phyloP scores from a whole-genome alignment of 2,797 vertebrate genomes.

The Glyptemys insculpta region DNA sequence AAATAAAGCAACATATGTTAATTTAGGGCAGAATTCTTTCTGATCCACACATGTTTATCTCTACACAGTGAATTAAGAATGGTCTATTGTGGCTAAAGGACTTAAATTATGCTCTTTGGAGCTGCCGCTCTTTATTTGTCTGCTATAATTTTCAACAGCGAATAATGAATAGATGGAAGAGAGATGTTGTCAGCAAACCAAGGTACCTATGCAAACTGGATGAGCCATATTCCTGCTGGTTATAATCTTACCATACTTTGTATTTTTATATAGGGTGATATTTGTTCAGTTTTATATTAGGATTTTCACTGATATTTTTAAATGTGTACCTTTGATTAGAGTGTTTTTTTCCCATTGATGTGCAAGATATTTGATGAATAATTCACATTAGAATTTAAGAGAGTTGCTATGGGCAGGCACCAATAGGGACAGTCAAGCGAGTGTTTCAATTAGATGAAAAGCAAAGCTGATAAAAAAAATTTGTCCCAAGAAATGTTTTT shows the following conservation, averaged over 20 bases:
- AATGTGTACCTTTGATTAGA: not conserved
- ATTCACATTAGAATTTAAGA: not conserved
- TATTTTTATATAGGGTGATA: not conserved
- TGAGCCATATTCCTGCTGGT: not conserved
- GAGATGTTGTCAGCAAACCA: not conserved
- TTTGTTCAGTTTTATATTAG: not conserved
- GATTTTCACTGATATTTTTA: not conserved
- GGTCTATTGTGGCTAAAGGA: not conserved
- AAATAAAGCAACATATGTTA: not conserved
- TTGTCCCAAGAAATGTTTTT: too few species aligned
- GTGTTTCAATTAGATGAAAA: not conserved
- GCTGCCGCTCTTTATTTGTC: not conserved
- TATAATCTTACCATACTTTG: not conserved
- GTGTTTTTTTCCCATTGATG: not conserved
- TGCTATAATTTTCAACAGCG: not conserved
- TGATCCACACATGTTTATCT: not conserved
- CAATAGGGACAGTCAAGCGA: not conserved
- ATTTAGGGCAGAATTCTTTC: not conserved
- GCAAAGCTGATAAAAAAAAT: not conserved
- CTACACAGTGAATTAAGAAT: not conserved
- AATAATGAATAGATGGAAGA: not conserved
- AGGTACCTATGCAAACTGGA: not conserved
- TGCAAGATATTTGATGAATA: not conserved
- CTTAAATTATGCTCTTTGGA: not conserved
- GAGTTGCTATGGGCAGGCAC: not conserved